phyloP scores from a whole-genome alignment of 1,140 invertebrate species.

The Halesus radiatus region DNA sequence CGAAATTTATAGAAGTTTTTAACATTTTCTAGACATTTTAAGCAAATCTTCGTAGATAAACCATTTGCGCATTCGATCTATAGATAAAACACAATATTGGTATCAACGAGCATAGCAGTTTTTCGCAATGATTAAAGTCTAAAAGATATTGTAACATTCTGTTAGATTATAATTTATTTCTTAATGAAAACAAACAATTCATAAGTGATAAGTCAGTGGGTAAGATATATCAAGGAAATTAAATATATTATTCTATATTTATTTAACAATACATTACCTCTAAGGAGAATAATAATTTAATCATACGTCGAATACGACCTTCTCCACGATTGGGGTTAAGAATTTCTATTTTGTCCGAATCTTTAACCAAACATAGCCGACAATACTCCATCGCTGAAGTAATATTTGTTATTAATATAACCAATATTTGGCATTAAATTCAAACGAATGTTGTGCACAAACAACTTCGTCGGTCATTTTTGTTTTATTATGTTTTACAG shows the following conservation, averaged over 20 bases:
- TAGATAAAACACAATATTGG: conserved; percentile 3
- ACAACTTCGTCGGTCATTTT: too few relatives aligned
- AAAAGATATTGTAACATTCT: too few relatives aligned
- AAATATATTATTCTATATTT: neutral
- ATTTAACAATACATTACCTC: conserved; percentile 2
- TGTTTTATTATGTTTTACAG: too few relatives aligned
- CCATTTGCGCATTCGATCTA: conserved; percentile 32
- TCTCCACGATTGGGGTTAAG: neutral
- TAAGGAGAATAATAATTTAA: conserved; percentile 40
- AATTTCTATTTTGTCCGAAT: conserved; percentile 21
- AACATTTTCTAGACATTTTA: conserved; percentile 21
- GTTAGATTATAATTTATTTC: too few relatives aligned
- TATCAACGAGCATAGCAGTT: neutral
- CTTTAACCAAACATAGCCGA: conserved; percentile 2
- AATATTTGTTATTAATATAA: too few relatives aligned
- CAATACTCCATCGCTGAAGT: neutral
- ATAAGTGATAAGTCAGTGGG: too few relatives aligned
- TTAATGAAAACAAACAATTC: too few relatives aligned
- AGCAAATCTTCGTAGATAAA: conserved; percentile 33
- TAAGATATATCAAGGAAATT: neutral
- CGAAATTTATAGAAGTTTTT: conserved; percentile 33
- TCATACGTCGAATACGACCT: conserved; percentile 3
- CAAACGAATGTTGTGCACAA: too few relatives aligned
- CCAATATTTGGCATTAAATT: too few relatives aligned
- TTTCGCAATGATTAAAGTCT: too few relatives aligned